A percentile compares a stretch with the other conserved stretches of the same genome.
phyloP scores from a whole-genome alignment of 2,797 vertebrate genomes.

The Sebastiscus albofasciatus region DNA sequence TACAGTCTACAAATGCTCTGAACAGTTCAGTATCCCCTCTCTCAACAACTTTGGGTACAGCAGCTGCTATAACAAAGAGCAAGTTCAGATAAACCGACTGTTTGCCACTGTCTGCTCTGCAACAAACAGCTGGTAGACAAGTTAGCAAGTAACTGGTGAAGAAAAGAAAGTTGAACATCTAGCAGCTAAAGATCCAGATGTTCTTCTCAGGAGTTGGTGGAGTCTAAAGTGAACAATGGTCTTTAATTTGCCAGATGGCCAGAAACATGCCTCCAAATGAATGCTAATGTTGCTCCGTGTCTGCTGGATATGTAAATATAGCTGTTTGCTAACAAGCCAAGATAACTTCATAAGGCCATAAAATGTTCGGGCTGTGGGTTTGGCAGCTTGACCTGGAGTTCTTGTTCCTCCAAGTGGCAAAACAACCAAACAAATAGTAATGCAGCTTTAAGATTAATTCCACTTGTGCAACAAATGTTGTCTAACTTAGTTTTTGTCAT shows the following conservation, averaged over 20 bases:
- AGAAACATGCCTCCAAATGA: neutral
- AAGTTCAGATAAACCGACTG: neutral
- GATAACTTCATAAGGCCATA: neutral
- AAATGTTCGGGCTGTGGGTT: neutral
- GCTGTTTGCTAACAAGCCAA: neutral
- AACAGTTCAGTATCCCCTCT: neutral
- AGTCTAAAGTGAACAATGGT: neutral
- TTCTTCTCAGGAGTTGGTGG: neutral
- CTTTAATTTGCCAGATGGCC: neutral
- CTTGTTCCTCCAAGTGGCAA: neutral
- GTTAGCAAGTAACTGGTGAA: neutral
- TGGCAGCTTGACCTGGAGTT: neutral
- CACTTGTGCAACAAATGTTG: neutral
- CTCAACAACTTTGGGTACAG: neutral
- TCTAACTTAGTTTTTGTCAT: neutral
- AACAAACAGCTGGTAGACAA: neutral
- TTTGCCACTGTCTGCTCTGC: neutral
- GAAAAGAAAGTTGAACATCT: neutral
- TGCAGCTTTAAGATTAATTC: neutral
- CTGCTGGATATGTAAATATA: neutral
- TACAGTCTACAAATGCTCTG: neutral
- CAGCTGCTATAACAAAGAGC: neutral
- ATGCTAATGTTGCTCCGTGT: neutral
- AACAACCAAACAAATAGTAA: neutral
- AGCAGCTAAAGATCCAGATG: neutral